phyloP scores from a whole-genome alignment of 2,888 invertebrate species.

The Agrenia bidenticulata region DNA sequence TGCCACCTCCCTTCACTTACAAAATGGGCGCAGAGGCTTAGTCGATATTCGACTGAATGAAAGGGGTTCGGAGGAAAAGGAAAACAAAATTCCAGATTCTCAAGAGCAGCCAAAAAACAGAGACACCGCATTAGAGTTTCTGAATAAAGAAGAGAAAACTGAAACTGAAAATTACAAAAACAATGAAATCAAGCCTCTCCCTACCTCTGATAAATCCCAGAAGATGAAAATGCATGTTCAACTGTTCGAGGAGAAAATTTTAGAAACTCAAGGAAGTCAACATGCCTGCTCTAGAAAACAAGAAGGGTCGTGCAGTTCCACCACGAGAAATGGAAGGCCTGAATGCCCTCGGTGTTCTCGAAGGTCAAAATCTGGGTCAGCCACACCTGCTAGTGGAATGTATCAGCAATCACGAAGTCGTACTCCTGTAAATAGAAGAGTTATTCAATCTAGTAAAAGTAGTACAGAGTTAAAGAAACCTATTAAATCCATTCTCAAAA shows the following conservation, averaged over 20 bases:
- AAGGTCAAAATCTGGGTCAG: conserved; percentile 49
- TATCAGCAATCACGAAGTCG: conserved; percentile 15
- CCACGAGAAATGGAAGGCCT: too few species aligned
- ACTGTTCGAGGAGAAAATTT: conserved; percentile 28
- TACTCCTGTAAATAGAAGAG: conserved; percentile 39
- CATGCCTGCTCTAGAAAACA: conserved; percentile 10
- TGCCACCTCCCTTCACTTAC: neutral
- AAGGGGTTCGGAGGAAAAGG: conserved; percentile 48
- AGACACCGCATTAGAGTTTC: too few species aligned
- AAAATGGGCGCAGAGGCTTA: conserved; percentile 28
- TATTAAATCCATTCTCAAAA: conserved; percentile 51
- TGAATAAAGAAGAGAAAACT: neutral
- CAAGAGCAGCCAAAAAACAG: too few species aligned
- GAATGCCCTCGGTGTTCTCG: conserved; percentile 47
- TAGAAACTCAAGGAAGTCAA: conserved; percentile 32
- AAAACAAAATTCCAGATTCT: conserved; percentile 50
- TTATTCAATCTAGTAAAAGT: conserved; percentile 46
- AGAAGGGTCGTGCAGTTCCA: conserved; percentile 2
- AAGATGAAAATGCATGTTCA: conserved; percentile 30
- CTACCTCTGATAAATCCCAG: too few species aligned
- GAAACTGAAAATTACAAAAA: neutral
- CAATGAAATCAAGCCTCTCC: neutral
- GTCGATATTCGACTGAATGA: too few species aligned
- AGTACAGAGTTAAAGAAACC: conserved; percentile 47
- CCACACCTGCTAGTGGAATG: conserved; percentile 36